Evolutionary conservation across 2,797 vertebrate genomes (phyloP).

Genomic region (Galago senegalensis): DNA sequence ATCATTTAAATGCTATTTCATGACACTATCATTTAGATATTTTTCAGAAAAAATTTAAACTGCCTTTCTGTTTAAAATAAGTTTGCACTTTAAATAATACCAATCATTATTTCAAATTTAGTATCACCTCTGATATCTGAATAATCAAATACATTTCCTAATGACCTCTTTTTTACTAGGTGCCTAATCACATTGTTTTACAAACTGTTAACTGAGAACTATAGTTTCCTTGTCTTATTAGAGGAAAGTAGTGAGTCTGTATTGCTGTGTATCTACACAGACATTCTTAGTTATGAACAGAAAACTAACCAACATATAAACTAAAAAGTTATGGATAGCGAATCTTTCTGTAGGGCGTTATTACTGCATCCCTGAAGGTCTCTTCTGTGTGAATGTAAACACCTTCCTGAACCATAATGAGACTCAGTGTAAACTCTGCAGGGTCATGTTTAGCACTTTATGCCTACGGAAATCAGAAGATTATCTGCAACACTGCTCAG

Average conservation of each 20-base stretch:
- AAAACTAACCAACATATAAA: constrained; percentile 71
- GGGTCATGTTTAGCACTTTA: constrained; percentile 77
- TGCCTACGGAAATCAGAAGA: constrained; percentile 81
- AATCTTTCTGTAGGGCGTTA: constrained; percentile 50
- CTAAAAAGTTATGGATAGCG: constrained; percentile 63
- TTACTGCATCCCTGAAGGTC: constrained; percentile 67
- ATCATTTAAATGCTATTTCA: constrained; percentile 4
- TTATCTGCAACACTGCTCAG: constrained; percentile 73
- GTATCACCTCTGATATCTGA: neutral
- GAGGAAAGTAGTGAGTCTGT: constrained; percentile 27
- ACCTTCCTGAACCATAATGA: constrained; percentile 68
- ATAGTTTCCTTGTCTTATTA: neutral
- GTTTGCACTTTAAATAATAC: constrained; percentile 29
- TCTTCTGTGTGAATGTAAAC: constrained; percentile 74
- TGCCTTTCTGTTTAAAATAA: neutral
- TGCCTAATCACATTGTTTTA: constrained; percentile 23
- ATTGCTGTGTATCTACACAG: neutral
- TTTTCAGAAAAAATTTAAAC: constrained; percentile 35
- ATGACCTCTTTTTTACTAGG: neutral
- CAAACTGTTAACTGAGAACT: constrained; percentile 37
- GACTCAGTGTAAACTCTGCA: constrained; percentile 77
- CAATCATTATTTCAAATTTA: constrained; percentile 44
- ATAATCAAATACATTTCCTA: constrained; percentile 50
- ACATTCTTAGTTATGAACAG: constrained; percentile 50
- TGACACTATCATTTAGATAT: neutral